Percentiles rank a stretch among this genome's conserved stretches.
phyloP scores from a whole-genome alignment of 2,797 vertebrate genomes.

The Sylvilagus floridanus region DNA sequence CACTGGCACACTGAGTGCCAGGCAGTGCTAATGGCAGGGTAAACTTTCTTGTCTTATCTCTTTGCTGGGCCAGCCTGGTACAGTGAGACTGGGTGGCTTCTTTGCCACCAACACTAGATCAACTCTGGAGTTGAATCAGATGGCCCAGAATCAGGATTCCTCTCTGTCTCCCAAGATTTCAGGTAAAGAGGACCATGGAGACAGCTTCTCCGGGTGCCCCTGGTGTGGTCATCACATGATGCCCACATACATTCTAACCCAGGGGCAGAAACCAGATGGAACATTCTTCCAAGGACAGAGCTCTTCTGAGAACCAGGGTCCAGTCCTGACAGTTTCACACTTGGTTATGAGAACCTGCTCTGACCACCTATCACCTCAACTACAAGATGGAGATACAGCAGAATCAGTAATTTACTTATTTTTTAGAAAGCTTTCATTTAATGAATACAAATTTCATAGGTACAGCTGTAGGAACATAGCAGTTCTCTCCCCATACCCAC shows the following conservation, averaged over 20 bases:
- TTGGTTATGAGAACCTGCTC: not conserved
- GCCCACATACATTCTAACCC: not conserved
- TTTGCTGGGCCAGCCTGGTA: not conserved
- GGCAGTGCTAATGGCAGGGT: conserved; percentile 54
- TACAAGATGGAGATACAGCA: too few relatives aligned
- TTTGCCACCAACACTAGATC: not conserved
- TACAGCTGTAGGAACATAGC: too few relatives aligned
- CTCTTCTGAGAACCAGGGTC: not conserved
- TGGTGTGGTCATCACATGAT: accelerated
- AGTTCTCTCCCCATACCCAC: too few relatives aligned
- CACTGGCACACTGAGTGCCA: not conserved
- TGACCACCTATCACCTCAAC: not conserved
- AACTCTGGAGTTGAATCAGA: not conserved
- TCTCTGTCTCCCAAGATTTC: not conserved
- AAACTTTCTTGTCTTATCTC: conserved; percentile 66
- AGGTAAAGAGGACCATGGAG: not conserved
- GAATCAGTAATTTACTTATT: not conserved
- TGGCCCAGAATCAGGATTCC: not conserved
- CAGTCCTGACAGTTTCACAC: not conserved
- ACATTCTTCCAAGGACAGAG: too few relatives aligned
- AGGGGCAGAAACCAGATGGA: not conserved
- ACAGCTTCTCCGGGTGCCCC: not conserved
- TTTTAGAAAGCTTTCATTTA: too few relatives aligned
- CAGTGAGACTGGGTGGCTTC: not conserved
- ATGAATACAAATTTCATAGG: too few relatives aligned